These are phyloP conservation scores for Leucosticte australis DNA, from an alignment of 2,113 vertebrate genomes.

Conservation along the genomic window DNA sequence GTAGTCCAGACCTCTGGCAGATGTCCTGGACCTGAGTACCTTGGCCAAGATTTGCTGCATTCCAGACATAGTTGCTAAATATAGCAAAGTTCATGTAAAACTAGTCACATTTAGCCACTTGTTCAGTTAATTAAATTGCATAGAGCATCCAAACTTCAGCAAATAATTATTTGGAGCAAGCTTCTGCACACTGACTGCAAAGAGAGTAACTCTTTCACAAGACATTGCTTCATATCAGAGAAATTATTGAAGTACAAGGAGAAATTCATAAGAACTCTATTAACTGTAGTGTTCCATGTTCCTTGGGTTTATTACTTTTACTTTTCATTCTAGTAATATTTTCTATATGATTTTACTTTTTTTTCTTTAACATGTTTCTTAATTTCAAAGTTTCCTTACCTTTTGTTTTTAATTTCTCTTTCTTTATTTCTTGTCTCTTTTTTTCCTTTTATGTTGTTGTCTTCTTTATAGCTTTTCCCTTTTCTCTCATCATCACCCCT, in stretches of 20 bases:
- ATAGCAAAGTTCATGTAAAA: neutral
- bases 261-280: neutral
- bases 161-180: neutral
- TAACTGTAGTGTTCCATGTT: neutral
- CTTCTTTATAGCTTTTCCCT: neutral
- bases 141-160: neutral
- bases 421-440: neutral
- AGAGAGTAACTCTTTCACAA: neutral
- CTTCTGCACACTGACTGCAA: neutral
- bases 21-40: neutral
- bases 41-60: neutral
- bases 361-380: neutral
- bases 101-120: neutral
- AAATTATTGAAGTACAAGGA: neutral
- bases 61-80: neutral
- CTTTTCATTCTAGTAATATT: neutral
- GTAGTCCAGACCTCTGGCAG: neutral
- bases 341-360: neutral
- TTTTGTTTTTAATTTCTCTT: neutral
- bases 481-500: neutral
- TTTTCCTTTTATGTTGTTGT: neutral
- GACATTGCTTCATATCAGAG: neutral
- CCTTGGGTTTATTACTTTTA: neutral
- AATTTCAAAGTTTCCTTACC: neutral
- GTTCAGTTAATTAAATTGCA: neutral